Evolutionary conservation across 2,797 vertebrate species (phyloP).

Genomic region (Bucorvus abyssinicus): DNA sequence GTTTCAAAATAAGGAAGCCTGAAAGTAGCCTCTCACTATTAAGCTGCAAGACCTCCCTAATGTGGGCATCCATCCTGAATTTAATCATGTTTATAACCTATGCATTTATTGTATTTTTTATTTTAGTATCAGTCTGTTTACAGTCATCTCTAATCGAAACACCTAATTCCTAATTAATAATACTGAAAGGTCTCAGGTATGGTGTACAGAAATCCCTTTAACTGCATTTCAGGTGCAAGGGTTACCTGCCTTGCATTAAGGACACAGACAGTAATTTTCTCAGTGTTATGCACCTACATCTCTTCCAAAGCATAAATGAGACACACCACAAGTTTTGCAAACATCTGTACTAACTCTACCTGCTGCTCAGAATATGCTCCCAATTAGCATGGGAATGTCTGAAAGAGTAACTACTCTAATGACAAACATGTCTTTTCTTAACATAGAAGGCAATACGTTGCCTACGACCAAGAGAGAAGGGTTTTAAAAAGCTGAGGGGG

Average conservation of each 20-base stretch:
- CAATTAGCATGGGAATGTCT: slow-evolving; percentile 34
- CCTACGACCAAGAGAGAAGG: background rate
- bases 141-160: background rate
- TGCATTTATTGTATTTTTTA: background rate
- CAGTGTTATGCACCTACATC: background rate
- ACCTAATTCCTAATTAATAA: background rate
- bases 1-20: background rate
- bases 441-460: background rate
- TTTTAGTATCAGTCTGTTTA: background rate
- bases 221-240: background rate
- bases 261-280: background rate
- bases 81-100: background rate
- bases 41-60: background rate
- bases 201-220: background rate
- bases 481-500: slow-evolving; percentile 12
- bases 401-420: background rate
- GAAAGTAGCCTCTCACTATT: background rate
- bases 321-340: background rate
- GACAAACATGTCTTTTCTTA: slow-evolving; percentile 9
- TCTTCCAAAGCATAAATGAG: background rate
- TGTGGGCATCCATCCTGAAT: background rate
- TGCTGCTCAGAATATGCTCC: slow-evolving; percentile 23
- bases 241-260: background rate
- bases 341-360: background rate
- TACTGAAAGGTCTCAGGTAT: background rate